Evolutionary conservation across 2,113 vertebrate species (phyloP), one percentile per base, ranked within the genome.

Genomic region (Hemibagrus wyckioides): DNA sequence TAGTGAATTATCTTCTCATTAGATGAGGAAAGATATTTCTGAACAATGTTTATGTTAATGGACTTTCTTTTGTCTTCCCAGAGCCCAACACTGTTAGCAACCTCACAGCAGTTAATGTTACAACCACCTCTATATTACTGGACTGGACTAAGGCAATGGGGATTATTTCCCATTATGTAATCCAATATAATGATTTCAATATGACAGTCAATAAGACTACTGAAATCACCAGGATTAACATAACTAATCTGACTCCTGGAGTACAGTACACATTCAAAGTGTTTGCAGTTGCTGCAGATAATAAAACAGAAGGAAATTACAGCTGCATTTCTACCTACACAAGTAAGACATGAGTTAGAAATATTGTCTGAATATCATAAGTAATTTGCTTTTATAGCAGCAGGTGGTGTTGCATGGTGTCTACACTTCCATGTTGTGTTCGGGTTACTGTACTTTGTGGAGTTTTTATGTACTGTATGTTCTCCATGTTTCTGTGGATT

Each of bases 201-300:
- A 30, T 11, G 3, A 4, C 13, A 14, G 9, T 83, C 59, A 82
- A 6, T 69, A 3, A 0, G 30, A 13, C 11, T 10, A 69, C 79
- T 33, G 28, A 21, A 23, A 39, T 54, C 19, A 76, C 80, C 25
- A 28, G 6, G 7, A 69, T 89, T 21, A 86, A 36, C 14, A 65
- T 91, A 59, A 57, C 33, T 88, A 8, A 0, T 36, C 84, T 93
- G 84, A 90, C 0, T 52, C 80, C 75, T 77, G 92, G 93, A 88
- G 4, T 79, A 9, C 14, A 63, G 54, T 91, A 91, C 59, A 85
- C 10, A 9, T 89, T 91, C 61, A 87, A 9, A 48, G 87, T 77
- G 44, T 52, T 52, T 77, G 75, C 75, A 52, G 28, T 77, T 77
- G 75, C 28, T 77, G 75, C 28, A 30, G 75, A 52, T 77, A 30